Percentiles rank a stretch among this genome's conserved stretches.
phyloP scores from a whole-genome alignment of 2,113 vertebrate genomes.

The Guaruba guarouba region DNA sequence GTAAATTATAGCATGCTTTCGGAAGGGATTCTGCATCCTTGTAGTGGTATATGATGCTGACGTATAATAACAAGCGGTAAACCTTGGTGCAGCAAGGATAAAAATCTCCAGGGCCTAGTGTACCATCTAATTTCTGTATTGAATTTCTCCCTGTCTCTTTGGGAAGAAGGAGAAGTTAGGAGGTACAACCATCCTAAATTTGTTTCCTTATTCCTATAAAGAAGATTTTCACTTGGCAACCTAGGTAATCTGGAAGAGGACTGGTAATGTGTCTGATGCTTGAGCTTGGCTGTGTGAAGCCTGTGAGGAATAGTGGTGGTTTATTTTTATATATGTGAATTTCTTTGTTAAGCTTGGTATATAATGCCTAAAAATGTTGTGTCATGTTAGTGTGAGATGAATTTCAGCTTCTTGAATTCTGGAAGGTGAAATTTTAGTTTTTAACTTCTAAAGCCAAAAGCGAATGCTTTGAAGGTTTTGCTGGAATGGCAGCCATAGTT shows the following conservation, averaged over 20 bases:
- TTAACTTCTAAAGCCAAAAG: not conserved
- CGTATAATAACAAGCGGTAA: not conserved
- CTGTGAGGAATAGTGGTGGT: not conserved
- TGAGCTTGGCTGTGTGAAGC: not conserved
- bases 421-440: not conserved
- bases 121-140: not conserved
- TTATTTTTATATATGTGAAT: not conserved
- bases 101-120: not conserved
- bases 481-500: not conserved
- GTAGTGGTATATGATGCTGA: not conserved
- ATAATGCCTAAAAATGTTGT: not conserved
- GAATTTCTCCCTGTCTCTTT: not conserved
- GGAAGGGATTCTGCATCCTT: not conserved
- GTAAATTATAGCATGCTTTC: not conserved
- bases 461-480: not conserved
- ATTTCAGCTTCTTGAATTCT: not conserved
- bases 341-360: not conserved
- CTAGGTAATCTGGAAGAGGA: not conserved
- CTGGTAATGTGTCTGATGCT: not conserved
- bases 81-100: not conserved
- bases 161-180: not conserved
- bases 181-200: not conserved
- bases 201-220: not conserved
- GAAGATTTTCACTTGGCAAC: not conserved
- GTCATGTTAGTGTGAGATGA: not conserved